Base-by-base conservation (phyloP, 2,888 invertebrate species). In the Erebia ligea region DNA sequence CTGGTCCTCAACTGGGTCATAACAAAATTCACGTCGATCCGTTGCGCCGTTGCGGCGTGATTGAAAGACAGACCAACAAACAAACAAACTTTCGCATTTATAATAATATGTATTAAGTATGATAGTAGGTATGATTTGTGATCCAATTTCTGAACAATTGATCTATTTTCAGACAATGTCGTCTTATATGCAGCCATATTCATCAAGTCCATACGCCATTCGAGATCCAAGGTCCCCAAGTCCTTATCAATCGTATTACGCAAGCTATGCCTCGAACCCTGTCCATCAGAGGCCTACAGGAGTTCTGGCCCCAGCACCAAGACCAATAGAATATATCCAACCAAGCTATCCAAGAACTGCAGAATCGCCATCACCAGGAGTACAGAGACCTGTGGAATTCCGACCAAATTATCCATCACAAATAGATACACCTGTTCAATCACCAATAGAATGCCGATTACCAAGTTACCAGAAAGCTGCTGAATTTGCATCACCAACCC, bases 151-250 rank as follows among this genome's bases (percentile, higher is more conserved):
- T 34, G 34, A 34, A 52, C 17, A 8, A 10, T 17, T 17, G 17
- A 56, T 58, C 17, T 57, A 11, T 50, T 73, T 71, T 17, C 68
- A 73, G 76, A 58, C 68, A 15, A 56, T 68, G 2, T 45, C 71
- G 17, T 68, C 74, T 2, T 67, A 73, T 45, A n/a, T 25, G 15
- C 65, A 64, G 40, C 62, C 68, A 13, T 73, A 73, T 64, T 42
- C 70, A 42, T 17, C 61, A 10, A 68, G 56, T 13, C 62, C 57
- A n/a, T 73, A 70, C 45, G 13, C 19, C 17, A 1, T 56, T 6
- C 54, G 19, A 15, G 66, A 66, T 34, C 56, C 56, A 42, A 66
- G 42, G 3, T 21, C 42, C 19, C 8, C 15, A 21, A 56, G 13
- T 11, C 40, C 19, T 10, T 66, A 66, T 11, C 34, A 42, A 25